Conservation (phyloP, 2,888 invertebrate genomes). For the Ceraclea dissimilis region DNA sequence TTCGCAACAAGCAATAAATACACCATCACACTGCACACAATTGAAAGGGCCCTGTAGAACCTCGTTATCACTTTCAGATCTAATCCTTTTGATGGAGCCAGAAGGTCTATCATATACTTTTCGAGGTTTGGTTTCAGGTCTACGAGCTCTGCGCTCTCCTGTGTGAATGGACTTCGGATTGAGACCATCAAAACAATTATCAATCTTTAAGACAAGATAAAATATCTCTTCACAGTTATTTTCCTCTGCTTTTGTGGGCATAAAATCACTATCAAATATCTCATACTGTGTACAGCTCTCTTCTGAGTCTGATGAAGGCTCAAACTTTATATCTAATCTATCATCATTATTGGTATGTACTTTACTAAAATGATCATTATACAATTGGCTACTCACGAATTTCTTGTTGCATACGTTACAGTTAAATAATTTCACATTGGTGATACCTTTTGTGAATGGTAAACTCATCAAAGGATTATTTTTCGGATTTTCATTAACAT, state of each 20-base stretch:
- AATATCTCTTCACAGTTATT: background rate
- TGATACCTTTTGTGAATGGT: background rate
- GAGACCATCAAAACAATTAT: background rate
- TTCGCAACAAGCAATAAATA: conserved; percentile 46
- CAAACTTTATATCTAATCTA: background rate
- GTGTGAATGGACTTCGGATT: background rate
- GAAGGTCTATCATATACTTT: conserved; percentile 17
- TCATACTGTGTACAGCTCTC: background rate
- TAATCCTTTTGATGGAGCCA: background rate
- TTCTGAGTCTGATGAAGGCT: background rate
- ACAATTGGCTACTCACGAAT: background rate
- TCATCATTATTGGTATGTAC: background rate
- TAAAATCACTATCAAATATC: background rate
- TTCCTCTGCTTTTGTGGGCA: background rate
- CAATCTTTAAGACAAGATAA: background rate
- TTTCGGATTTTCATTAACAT: background rate
- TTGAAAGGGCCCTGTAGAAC: conserved; percentile 38
- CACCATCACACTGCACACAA: conserved; percentile 36
- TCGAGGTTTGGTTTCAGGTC: conserved; percentile 20
- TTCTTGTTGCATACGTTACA: background rate
- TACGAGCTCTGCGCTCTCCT: background rate
- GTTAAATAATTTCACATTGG: background rate
- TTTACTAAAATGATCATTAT: background rate
- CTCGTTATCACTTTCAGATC: background rate
- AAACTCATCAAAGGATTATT: background rate